Base-by-base conservation (phyloP, 2,113 vertebrate species). In the Rousettus leschenaultii region DNA sequence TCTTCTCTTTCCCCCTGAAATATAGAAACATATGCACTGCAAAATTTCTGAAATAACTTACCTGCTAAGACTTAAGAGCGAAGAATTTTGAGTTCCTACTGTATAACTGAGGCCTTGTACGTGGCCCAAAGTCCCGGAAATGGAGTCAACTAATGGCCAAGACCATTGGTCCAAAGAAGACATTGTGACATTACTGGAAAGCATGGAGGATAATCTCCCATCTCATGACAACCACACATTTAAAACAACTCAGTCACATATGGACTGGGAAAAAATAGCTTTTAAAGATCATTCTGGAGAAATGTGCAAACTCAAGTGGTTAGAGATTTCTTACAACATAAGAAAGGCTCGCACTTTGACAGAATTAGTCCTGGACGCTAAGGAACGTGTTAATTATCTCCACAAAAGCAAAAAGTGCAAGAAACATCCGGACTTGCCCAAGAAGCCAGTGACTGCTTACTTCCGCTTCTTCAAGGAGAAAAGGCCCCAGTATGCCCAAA, bases 361-460 rank as follows among this genome's bases (percentile, higher is more conserved):
- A 61, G 43, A 97, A 79, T 55, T 94, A 91, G 53, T 96, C 6
- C 2, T 61, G 9, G 88, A 95, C 51, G 74, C 91, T 38, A 86
- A 51, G 5, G 35, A 88, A 45, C 6, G 1, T 70, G 11, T 28
- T 48, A 18, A 15, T 38, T 66, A 59, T 9, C 0, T 2, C 22
- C 0, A 6, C 2, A 63, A 70, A 86, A 40, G 0, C 0, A 48
- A 33, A 28, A 35, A 21, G 22, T 1, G 0, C 1, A 84, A 70
- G 61, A 89, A 89, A 2, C 57, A 87, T 15, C 68, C 79, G 3
- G n/a, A 92, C 30, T 68, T 59, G 2, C 89, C 92, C 77, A 99
- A 99, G 98, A 99, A 99, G 98, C 99, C 99, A 18, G 97, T 99
- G 97, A 99, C 99, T n/a, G 99, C 99, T 28, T 99, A 99, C 96